These are phyloP conservation scores for Eospalax fontanierii DNA, from an alignment of 2,797 vertebrate genomes.

Conservation along the genomic window DNA sequence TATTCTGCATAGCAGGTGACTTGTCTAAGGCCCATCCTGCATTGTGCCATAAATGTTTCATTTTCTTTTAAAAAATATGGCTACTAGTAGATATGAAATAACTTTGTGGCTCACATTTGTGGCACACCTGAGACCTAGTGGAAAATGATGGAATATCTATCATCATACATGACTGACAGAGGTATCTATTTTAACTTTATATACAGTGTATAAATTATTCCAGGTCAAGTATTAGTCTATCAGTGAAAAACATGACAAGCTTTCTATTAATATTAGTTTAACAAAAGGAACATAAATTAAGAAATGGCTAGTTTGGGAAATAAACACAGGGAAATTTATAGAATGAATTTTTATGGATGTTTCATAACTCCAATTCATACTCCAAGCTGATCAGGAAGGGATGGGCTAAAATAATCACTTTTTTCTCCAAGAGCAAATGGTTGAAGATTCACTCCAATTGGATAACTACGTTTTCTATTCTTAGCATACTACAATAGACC, in stretches of 20 bases:
- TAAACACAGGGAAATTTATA: not conserved
- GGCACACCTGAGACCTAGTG: not conserved
- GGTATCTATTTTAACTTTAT: not conserved
- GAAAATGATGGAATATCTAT: not conserved
- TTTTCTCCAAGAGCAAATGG: not conserved
- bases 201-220: not conserved
- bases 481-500: not conserved
- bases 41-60: too few relatives aligned
- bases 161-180: not conserved
- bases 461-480: not conserved
- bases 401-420: conserved; percentile 56
- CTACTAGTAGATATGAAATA: not conserved
- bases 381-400: not conserved
- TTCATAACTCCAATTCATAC: not conserved
- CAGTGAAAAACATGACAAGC: not conserved
- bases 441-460: too few relatives aligned
- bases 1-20: too few relatives aligned
- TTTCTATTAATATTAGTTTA: not conserved
- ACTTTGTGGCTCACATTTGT: not conserved
- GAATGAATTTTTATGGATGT: not conserved
- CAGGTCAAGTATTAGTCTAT: not conserved
- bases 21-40: too few relatives aligned
- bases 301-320: not conserved
- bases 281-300: not conserved
- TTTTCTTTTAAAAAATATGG: not conserved